These are phyloP conservation scores for Micropoecilia bifurca DNA, from an alignment of 2,797 vertebrate genomes.

Conservation along the genomic window DNA sequence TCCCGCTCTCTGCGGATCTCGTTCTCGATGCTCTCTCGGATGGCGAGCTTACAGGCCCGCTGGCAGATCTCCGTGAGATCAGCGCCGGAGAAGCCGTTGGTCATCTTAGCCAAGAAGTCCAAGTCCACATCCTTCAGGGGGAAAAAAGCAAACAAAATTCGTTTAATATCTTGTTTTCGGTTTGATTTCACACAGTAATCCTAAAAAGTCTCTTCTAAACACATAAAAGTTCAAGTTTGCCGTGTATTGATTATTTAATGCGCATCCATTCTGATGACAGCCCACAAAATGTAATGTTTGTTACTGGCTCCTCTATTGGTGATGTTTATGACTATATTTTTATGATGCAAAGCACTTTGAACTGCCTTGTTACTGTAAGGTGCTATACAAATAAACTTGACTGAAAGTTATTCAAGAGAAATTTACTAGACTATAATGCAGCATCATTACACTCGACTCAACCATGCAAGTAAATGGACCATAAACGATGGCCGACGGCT, in stretches of 20 bases:
- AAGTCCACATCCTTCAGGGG: constrained; percentile 90
- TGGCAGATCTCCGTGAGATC: constrained; percentile 98
- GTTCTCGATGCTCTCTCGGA: constrained; percentile 96
- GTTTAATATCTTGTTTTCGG: too few species aligned
- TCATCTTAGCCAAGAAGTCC: constrained; percentile 98
- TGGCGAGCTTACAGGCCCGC: constrained; percentile 96
- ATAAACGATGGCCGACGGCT: neutral
- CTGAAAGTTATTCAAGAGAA: neutral
- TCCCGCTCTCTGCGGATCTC: constrained; percentile 96
- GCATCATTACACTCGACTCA: neutral
- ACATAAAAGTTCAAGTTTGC: neutral
- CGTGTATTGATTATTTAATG: too few species aligned
- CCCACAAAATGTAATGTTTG: neutral
- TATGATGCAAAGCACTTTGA: too few species aligned
- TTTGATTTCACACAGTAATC: neutral
- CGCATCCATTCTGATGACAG: too few species aligned
- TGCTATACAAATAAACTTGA: too few species aligned
- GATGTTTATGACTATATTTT: too few species aligned
- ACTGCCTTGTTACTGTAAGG: too few species aligned
- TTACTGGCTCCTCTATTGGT: too few species aligned
- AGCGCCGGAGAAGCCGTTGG: constrained; percentile 97
- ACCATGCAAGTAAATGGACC: neutral
- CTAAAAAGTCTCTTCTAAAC: neutral
- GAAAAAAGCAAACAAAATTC: too few species aligned
- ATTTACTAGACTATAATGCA: neutral